Conservation (phyloP, 2,888 invertebrate genomes). For the Ormyrus pomaceus region DNA sequence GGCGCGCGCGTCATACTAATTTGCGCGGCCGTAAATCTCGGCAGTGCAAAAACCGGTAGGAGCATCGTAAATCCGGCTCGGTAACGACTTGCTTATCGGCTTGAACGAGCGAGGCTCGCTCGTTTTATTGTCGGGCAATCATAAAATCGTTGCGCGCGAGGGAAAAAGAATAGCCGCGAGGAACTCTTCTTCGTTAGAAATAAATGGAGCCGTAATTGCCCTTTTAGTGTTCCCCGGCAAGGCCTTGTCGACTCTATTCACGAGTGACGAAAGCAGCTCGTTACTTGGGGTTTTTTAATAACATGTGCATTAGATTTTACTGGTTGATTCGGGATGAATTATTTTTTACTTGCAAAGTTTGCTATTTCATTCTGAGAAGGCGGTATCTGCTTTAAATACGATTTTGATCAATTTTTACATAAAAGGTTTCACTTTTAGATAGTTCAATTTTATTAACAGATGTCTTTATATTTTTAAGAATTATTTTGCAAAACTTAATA, state of each 20-base stretch:
- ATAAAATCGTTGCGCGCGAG: constrained; percentile 43
- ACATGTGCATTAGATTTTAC: no score
- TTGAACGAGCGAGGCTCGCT: constrained; percentile 30
- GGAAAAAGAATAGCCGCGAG: constrained; percentile 18
- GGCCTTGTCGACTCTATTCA: constrained; percentile 7
- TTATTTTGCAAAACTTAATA: no score
- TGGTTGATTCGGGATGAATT: no score
- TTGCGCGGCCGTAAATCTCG: constrained; percentile 51
- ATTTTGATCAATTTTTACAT: no score
- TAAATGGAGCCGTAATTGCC: constrained; percentile 48
- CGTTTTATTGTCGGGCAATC: constrained; percentile 52
- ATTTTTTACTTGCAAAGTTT: no score
- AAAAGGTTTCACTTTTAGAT: no score
- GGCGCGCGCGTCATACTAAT: constrained; percentile 46
- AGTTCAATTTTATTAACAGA: no score
- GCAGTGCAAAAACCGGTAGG: constrained; percentile 51
- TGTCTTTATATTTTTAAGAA: no score
- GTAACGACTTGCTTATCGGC: constrained; percentile 55
- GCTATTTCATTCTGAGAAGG: no score
- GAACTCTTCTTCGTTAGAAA: constrained; percentile 46
- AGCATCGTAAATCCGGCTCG: constrained; percentile 48
- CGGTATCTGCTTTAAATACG: no score
- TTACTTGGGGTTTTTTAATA: no score
- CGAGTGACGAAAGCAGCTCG: not conserved
- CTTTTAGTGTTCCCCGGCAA: constrained; percentile 19